These are phyloP conservation scores for Myocastor coypus DNA, from an alignment of 2,113 vertebrate genomes.

Conservation along the genomic window DNA sequence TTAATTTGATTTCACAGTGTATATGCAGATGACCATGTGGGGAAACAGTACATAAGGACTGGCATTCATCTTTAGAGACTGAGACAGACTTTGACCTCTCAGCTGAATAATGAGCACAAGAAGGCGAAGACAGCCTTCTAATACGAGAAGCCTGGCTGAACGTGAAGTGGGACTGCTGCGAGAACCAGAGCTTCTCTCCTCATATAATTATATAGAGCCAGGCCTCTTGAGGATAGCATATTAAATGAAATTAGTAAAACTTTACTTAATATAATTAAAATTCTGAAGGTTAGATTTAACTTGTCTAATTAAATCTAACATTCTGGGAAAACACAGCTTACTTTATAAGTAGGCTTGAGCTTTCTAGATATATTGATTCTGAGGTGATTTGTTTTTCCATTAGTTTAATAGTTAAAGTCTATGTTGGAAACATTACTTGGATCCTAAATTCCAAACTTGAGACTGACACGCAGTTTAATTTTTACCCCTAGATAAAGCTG, in stretches of 20 bases:
- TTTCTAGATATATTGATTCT: conserved; percentile 71
- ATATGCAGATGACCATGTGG: neutral
- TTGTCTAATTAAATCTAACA: conserved; percentile 72
- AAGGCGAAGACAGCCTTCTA: conserved; percentile 36
- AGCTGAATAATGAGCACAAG: conserved; percentile 57
- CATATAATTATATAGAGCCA: conserved; percentile 54
- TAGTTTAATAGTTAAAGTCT: conserved; percentile 60
- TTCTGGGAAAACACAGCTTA: conserved; percentile 71
- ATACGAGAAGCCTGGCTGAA: conserved; percentile 57
- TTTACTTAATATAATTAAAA: conserved; percentile 74
- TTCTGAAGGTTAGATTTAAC: conserved; percentile 76
- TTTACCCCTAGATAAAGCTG: neutral
- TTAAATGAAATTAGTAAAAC: conserved; percentile 76
- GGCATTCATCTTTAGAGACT: conserved; percentile 58
- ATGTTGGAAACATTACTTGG: conserved; percentile 2
- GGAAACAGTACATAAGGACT: neutral
- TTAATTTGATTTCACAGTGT: conserved; percentile 54
- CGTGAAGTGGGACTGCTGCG: conserved; percentile 38
- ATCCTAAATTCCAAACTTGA: neutral
- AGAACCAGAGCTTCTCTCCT: conserved; percentile 51
- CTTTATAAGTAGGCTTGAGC: conserved; percentile 53
- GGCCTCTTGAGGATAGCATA: conserved; percentile 70
- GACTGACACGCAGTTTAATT: neutral
- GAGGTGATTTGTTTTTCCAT: conserved; percentile 63
- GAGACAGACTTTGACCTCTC: conserved; percentile 37